Base-by-base conservation (phyloP, 2,888 invertebrate genomes). In the Horisme vitalbata region DNA sequence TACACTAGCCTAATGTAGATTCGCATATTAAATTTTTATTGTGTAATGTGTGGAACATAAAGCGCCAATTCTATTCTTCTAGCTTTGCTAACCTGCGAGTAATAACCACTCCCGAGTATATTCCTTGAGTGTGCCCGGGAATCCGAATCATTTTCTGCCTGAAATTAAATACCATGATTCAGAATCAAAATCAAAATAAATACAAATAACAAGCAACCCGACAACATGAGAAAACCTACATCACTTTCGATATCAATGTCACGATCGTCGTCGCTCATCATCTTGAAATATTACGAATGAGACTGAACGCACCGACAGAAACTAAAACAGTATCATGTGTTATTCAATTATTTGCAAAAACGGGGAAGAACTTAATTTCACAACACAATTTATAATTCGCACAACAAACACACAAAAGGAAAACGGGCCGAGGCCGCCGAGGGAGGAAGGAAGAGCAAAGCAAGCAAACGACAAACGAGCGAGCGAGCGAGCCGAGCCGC, bases 171-270 rank as follows among this genome's bases (percentile, higher is more conserved):
- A 60, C 49, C 59, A 56, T 55, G 50, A 43, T n/a, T n/a, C n/a
- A n/a, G n/a, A n/a, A 65, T 58, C 41, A 60, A 28, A 56, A 62
- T 44, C 59, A 65, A 67, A 69, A 65, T 66, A 70, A 66, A 71
- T 70, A 50, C 45, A 49, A 31, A 37, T 12, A 71, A 50, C 12
- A 8, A n/a, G 28, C 51, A 52, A 61, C 59, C 64, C 61, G 62
- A 66, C 72, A 68, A 68, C 65, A 52, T 45, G 43, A 55, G 64
- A 62, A 68, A 65, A 73, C 96, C 93, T 92, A 97, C 97, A 91
- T 97, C 97, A 91, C 97, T 97, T 91, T 97, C 97, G 74, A 97
- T 95, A 85, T 97, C 97, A 83, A 97, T 96, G 85, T 97, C 97
- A 71, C 96, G 93, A 84, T 97, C 97, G 87, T 97, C 97, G 89